These are phyloP conservation scores for Pachymerium ferrugineum DNA, from an alignment of 2,888 invertebrate species.

Conservation along the genomic window DNA sequence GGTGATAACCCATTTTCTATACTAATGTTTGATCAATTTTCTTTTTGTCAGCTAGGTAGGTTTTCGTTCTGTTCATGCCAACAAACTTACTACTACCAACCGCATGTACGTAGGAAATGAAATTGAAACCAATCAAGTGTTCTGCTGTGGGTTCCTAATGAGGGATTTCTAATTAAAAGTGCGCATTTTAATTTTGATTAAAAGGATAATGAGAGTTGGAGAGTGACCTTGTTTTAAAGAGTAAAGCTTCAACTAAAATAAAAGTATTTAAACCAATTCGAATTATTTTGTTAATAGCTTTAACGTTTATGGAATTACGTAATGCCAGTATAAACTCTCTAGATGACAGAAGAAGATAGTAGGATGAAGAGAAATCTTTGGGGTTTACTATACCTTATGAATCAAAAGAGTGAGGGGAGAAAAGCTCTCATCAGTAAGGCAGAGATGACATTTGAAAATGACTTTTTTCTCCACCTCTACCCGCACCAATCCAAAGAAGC, in stretches of 20 bases:
- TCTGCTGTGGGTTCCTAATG: constrained; percentile 13
- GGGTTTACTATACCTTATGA: not conserved
- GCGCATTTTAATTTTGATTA: constrained; percentile 13
- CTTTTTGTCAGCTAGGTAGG: not conserved
- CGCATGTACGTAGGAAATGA: not conserved
- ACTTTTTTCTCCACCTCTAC: not conserved
- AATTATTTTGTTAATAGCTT: too few species aligned
- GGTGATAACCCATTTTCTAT: not conserved
- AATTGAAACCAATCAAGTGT: constrained; percentile 13
- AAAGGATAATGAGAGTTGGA: constrained; percentile 13
- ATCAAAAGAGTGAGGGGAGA: not conserved
- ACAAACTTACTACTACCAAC: not conserved
- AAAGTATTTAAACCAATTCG: too few species aligned
- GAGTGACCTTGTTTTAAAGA: constrained; percentile 13
- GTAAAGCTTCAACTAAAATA: not conserved
- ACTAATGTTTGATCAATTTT: not conserved
- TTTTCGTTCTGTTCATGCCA: not conserved
- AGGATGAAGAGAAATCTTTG: not conserved
- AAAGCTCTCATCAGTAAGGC: not conserved
- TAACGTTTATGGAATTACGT: too few species aligned
- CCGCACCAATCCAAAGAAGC: not conserved
- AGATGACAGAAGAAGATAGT: too few species aligned
- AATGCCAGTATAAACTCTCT: too few species aligned
- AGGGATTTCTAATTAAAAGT: constrained; percentile 13
- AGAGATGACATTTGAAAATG: constrained; percentile 22